A percentile compares a stretch with the other conserved stretches of the same genome.
phyloP scores from a whole-genome alignment of 1,140 invertebrate species.

The Diuraphis noxia region DNA sequence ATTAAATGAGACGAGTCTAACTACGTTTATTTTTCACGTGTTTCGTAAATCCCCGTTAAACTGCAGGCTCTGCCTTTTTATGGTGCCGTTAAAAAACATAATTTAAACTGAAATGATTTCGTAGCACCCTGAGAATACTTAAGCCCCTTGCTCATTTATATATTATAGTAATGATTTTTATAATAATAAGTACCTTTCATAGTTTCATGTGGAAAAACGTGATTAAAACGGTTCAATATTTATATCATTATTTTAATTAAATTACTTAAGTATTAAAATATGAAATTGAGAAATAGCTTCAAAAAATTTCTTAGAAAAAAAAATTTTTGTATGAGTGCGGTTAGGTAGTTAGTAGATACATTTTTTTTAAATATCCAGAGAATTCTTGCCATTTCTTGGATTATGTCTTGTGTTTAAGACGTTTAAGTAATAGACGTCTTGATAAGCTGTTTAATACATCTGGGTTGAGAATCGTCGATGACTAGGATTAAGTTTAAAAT shows the following conservation, averaged over 20 bases:
- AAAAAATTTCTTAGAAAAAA: too few relatives aligned
- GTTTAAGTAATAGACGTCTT: background rate
- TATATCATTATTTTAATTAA: background rate
- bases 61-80: background rate
- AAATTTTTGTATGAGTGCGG: background rate
- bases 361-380: too few relatives aligned
- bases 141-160: background rate
- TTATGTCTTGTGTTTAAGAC: too few relatives aligned
- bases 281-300: background rate
- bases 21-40: conserved; percentile 1
- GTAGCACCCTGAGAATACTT: too few relatives aligned
- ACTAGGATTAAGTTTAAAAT: background rate
- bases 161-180: background rate
- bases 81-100: background rate
- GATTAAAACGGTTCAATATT: background rate
- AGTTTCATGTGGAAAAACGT: background rate
- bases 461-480: too few relatives aligned
- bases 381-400: background rate
- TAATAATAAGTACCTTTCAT: background rate
- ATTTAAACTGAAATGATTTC: background rate
- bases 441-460: too few relatives aligned
- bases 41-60: background rate
- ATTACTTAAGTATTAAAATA: background rate
- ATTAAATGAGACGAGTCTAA: background rate
- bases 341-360: background rate